Percentiles rank a stretch among this genome's conserved stretches.
These are phyloP conservation scores for Guaruba guarouba DNA, from an alignment of 2,113 vertebrate genomes.

Conservation along the genomic window DNA sequence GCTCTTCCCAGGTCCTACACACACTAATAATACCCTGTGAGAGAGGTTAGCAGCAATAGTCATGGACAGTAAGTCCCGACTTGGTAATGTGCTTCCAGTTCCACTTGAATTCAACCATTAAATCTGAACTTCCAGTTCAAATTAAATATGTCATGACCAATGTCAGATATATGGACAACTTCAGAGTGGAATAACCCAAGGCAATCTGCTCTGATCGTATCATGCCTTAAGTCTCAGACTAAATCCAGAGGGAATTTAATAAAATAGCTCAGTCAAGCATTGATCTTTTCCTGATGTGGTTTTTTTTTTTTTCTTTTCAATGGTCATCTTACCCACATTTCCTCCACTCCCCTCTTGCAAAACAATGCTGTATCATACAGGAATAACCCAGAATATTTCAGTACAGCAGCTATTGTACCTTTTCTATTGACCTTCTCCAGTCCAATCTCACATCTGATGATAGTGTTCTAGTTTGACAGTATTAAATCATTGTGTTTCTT, in stretches of 20 bases:
- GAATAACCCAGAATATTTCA: conserved; percentile 30
- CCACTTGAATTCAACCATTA: conserved; percentile 74
- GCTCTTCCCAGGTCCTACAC: not conserved
- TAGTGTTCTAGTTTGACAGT: not conserved
- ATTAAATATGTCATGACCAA: conserved; percentile 75
- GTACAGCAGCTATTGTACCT: not conserved
- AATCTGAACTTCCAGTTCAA: conserved; percentile 73
- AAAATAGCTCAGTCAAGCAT: conserved; percentile 72
- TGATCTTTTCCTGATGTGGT: conserved; percentile 65
- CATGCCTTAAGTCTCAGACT: conserved; percentile 63
- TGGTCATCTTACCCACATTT: conserved; percentile 24
- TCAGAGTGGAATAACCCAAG: conserved; percentile 75
- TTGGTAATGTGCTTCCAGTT: conserved; percentile 63
- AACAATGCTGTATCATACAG: conserved; percentile 12
- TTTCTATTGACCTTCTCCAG: conserved; percentile 10
- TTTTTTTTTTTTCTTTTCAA: conserved; percentile 29
- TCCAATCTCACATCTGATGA: not conserved
- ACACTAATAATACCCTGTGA: not conserved
- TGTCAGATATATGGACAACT: conserved; percentile 76
- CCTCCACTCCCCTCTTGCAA: not conserved
- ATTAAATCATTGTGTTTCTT: conserved; percentile 1
- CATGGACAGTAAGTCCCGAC: conserved; percentile 61
- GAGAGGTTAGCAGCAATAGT: conserved; percentile 52
- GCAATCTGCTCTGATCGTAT: conserved; percentile 73
- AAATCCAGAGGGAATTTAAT: conserved; percentile 69